phyloP scores from a whole-genome alignment of 2,797 vertebrate genomes.

The Rhinoraja longicauda region DNA sequence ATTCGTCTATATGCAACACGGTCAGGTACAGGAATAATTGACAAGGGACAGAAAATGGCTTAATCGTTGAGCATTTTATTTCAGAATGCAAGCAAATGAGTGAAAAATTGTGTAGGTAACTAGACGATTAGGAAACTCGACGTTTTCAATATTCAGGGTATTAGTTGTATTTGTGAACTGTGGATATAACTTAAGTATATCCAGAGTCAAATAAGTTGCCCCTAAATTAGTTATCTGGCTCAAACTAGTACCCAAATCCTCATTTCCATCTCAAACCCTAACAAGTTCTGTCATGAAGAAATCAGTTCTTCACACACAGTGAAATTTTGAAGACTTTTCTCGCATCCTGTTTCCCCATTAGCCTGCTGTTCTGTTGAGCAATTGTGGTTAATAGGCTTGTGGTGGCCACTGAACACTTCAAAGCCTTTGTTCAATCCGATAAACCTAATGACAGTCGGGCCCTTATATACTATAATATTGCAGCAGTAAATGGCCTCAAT shows the following conservation, averaged over 20 bases:
- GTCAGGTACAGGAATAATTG: too few relatives aligned
- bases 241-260: too few relatives aligned
- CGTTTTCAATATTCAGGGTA: neutral
- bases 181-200: neutral
- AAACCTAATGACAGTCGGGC: neutral
- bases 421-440: neutral
- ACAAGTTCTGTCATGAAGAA: neutral
- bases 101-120: neutral
- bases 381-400: neutral
- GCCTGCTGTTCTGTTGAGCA: neutral
- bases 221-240: neutral
- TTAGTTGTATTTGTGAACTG: neutral
- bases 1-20: too few relatives aligned
- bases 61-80: too few relatives aligned
- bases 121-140: neutral
- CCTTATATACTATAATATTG: neutral
- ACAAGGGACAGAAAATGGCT: too few relatives aligned
- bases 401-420: neutral
- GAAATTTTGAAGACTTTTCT: neutral
- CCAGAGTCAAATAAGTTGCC: neutral
- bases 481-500: too few relatives aligned
- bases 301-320: neutral
- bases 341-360: neutral
- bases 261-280: neutral
- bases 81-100: neutral